Percentiles rank a stretch among this genome's conserved stretches.
Evolutionary conservation across 2,113 vertebrate genomes (phyloP).

Genomic region (Tautogolabrus adspersus): DNA sequence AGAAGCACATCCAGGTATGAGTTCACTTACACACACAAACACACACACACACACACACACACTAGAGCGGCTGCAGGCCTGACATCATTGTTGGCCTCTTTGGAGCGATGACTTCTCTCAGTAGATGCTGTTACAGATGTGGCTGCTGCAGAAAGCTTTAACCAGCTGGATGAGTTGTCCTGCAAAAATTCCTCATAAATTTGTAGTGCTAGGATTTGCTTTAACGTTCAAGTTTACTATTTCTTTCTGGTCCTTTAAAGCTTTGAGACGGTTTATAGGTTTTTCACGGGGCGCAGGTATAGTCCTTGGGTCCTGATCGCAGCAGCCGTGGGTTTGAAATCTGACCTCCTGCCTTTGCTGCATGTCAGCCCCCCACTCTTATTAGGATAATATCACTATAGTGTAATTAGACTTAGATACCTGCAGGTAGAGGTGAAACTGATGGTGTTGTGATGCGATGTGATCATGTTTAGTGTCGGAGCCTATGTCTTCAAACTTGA

Average conservation of each 20-base stretch:
- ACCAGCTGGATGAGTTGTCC: background rate
- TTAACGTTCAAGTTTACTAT: background rate
- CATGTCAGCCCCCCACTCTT: too few species aligned
- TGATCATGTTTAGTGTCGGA: too few species aligned
- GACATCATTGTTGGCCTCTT: constrained; percentile 12
- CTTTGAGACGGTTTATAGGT: too few species aligned
- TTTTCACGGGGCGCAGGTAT: too few species aligned
- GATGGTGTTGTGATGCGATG: too few species aligned
- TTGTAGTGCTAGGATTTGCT: background rate
- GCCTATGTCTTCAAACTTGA: too few species aligned
- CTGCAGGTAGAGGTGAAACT: too few species aligned
- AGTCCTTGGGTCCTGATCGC: too few species aligned
- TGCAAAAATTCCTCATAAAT: background rate
- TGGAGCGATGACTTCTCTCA: background rate
- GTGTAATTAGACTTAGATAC: too few species aligned
- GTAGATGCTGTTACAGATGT: constrained; percentile 3
- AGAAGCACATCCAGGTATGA: constrained; percentile 89
- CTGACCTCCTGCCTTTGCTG: too few species aligned
- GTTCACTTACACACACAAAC: constrained; percentile 3
- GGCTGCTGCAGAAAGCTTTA: background rate
- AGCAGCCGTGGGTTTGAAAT: too few species aligned
- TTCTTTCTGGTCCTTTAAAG: background rate
- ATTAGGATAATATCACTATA: too few species aligned
- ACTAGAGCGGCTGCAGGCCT: background rate
- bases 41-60: background rate